Evolutionary conservation across 1,140 invertebrate genomes (phyloP).

Genomic region (Brachionus rotundiformis): DNA sequence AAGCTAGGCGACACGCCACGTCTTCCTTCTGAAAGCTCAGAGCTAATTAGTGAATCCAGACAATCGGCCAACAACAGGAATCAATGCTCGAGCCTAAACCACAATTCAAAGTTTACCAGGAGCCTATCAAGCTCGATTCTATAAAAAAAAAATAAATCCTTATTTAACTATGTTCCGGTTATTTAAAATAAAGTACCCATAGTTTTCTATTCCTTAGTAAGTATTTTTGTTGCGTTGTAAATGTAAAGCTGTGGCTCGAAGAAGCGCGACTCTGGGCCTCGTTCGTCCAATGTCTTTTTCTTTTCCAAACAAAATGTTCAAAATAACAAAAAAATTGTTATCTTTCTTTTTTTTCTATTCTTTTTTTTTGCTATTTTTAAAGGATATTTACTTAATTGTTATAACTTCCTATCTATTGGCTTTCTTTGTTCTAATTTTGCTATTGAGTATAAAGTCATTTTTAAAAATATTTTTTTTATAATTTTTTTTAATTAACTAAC

Average conservation of each 20-base stretch:
- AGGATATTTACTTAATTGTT: slow-evolving; percentile 9
- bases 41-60: neutral
- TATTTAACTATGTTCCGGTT: slow-evolving; percentile 20
- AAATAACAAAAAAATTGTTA: slow-evolving; percentile 22
- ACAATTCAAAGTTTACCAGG: slow-evolving; percentile 37
- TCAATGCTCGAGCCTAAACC: slow-evolving; percentile 20
- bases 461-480: neutral
- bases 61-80: neutral
- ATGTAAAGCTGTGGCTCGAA: slow-evolving; percentile 5
- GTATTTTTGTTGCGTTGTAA: slow-evolving; percentile 22
- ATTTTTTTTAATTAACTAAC: slow-evolving; percentile 7
- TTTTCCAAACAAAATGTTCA: neutral
- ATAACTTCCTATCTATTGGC: slow-evolving; percentile 18
- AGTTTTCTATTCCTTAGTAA: slow-evolving; percentile 12
- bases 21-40: neutral
- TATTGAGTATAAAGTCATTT: slow-evolving; percentile 3
- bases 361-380: slow-evolving; percentile 7
- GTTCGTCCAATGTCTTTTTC: slow-evolving; percentile 1
- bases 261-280: slow-evolving; percentile 5
- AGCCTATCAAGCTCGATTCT: slow-evolving; percentile 14
- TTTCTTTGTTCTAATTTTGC: slow-evolving; percentile 19
- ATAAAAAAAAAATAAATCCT: too few species aligned
- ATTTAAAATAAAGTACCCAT: slow-evolving; percentile 40
- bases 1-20: neutral
- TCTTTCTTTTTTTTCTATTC: neutral